phyloP scores from a whole-genome alignment of 2,113 vertebrate genomes.

The Alectura lathami region DNA sequence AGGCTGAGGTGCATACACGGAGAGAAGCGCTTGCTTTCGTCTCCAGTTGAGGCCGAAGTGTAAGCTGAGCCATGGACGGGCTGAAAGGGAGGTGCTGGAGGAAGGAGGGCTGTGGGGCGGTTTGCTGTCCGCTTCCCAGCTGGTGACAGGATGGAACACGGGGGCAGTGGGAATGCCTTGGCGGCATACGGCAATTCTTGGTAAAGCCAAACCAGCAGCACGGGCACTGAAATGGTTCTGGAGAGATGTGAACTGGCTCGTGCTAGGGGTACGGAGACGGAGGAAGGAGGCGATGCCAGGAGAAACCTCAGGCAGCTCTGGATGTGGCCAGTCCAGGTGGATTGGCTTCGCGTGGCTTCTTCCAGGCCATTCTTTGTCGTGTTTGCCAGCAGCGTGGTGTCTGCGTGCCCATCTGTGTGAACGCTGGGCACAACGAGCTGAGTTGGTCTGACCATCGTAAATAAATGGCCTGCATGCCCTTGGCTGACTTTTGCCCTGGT shows the following conservation, averaged over 20 bases:
- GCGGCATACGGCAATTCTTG: accelerated
- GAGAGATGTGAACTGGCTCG: neutral
- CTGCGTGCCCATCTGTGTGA: accelerated
- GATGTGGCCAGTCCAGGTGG: accelerated
- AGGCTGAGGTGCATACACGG: neutral
- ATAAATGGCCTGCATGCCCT: neutral
- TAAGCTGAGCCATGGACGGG: neutral
- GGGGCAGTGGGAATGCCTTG: accelerated
- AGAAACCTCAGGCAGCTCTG: neutral
- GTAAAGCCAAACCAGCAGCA: neutral
- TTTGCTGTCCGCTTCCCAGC: too few relatives aligned
- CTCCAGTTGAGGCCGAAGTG: neutral
- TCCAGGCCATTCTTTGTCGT: accelerated
- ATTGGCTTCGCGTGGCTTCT: neutral
- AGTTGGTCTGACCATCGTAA: neutral
- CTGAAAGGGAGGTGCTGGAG: neutral
- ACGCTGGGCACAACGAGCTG: neutral
- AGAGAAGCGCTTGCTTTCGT: neutral
- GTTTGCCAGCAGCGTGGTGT: neutral
- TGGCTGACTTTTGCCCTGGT: neutral
- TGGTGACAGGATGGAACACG: accelerated
- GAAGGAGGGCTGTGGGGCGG: neutral
- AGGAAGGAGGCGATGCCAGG: neutral
- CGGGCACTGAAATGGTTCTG: neutral
- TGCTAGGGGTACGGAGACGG: neutral